phyloP scores from a whole-genome alignment of 1,140 invertebrate species.

The Bombus sibiricus region DNA sequence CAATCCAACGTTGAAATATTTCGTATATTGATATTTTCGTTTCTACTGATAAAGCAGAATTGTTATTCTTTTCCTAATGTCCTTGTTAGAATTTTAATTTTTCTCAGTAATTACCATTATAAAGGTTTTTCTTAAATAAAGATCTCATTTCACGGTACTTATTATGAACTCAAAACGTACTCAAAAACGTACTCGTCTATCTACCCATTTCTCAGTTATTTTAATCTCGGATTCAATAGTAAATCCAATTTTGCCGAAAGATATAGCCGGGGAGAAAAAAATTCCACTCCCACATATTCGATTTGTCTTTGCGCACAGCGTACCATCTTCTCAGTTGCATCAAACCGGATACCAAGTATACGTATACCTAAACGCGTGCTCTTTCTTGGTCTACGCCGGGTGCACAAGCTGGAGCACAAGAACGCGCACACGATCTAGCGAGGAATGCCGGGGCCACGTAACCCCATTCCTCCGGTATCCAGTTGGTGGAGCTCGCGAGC shows the following conservation, averaged over 20 bases:
- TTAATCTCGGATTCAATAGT: not conserved
- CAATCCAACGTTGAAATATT: no score
- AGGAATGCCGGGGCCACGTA: conserved; percentile 7
- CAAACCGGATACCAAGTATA: not conserved
- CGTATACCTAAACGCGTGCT: not conserved
- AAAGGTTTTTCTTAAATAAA: no score
- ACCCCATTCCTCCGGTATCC: conserved; percentile 29
- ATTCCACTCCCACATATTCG: no score
- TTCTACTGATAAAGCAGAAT: no score
- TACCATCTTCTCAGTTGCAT: not conserved
- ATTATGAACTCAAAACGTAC: no score
- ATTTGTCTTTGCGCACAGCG: not conserved
- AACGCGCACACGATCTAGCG: not conserved
- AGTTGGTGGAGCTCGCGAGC: conserved; percentile 11
- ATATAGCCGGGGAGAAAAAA: not conserved
- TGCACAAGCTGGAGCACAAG: not conserved
- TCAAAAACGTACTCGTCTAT: no score
- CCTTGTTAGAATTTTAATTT: no score
- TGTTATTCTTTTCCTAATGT: no score
- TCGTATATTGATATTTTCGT: no score
- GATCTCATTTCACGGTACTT: no score
- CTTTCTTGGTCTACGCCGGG: not conserved
- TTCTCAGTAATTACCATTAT: no score
- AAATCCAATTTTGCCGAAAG: not conserved
- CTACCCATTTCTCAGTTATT: not conserved